Evolutionary conservation across 92 coral and sea anemone genomes (phyloP), one percentile per base, ranked within the genome.

Genomic region (Virgularia gustaviana): DNA sequence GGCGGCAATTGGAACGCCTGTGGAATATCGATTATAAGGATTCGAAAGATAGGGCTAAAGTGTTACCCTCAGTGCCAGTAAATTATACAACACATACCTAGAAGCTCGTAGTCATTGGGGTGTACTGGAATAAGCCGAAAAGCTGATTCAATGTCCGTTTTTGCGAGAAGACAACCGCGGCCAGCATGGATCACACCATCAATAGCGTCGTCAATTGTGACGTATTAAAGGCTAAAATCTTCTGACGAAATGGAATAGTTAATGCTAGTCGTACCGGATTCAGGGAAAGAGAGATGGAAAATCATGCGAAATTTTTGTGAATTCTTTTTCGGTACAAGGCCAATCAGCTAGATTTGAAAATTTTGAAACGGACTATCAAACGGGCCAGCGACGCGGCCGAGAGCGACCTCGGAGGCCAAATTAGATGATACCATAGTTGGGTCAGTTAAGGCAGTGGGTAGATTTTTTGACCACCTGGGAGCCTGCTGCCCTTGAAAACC

Each of bases 401-500:
- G 73, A 16, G 73, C 38, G 49, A 66, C 73, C 28, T 66, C 73
- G 24, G 58, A 38, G 18, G 73, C 73, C 28, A 66, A 66, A 66
- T 66, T 66, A 25, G 73, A 41, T 15, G 38, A 44, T 42, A 67
- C 60, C 57, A 44, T 47, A 15, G 42, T 58, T 27, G 76, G 76
- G 16, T 70, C n/a, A 15, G 63, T 62, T 16, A 39, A 70, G 51
- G 76, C 76, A 29, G 76, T 52, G 15, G 64, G 76, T 42, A 70
- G 51, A 70, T 70, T 51, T 6, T 49, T 70, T 70, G 76, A 70
- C n/a, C 47, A 70, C 76, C 76, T 70, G 63, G 63, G 45, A 12
- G 65, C 18, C 4, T 22, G 80, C 39, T 63, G 37, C 31, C 79
- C 57, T 12, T 38, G 53, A 54, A 42, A 79, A 52, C 78, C 83